Evolutionary conservation across 2,888 invertebrate species (phyloP), one percentile per base, ranked within the genome.

Genomic region (Drosophila anceps): DNA sequence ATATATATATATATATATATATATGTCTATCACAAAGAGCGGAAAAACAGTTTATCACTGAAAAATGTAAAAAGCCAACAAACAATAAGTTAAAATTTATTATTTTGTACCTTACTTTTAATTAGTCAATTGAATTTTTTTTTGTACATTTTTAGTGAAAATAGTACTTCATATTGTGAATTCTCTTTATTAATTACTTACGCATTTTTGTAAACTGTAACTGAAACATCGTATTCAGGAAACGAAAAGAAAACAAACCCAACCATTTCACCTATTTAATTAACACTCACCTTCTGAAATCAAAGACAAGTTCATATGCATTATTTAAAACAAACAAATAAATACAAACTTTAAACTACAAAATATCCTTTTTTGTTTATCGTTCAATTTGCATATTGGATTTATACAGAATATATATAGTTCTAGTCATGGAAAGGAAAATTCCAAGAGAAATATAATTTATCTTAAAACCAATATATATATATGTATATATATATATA

Each of bases 71-170:
- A 66, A 43, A 48, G 24, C 24, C 44, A 31, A 44, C 43, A 62
- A 77, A 70, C 59, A 63, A 61, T 53, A 63, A 58, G 39, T 53
- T 62, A 53, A 43, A 31, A 75, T 61, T 48, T 70, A 70, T 71
- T 70, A 76, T 83, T 73, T 86, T 69, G 51, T 73, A 72, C 44
- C 55, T 62, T 86, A 88, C 61, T 58, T 71, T 84, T 88, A 84
- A 84, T 83, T 84, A 84, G 89, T 71, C 78, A 89, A 88, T 83
- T 86, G 77, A 84, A 73, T 69, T 86, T 75, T 79, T 73, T 81
- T 55, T 66, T 76, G 63, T 70, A 76, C 48, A 70, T 69, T 55
- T 60, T 66, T 79, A 87, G 69, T 73, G 41, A 62, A 78, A 76
- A 68, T 74, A 75, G 51, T 69, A 63, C 82, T 70, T 81, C 31